phyloP scores from a whole-genome alignment of 1,140 invertebrate genomes.

The roundworm (Caenorhabditis elegans) region WBcel235 BX284606.5:7328001-7328500 shows the following conservation, averaged over 20 bases:
- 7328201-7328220: constrained; percentile 41
- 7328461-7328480: not conserved
- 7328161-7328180: constrained; percentile 26
- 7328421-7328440: too few species aligned
- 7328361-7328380: not conserved
- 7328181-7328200: constrained; percentile 31
- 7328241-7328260: constrained; percentile 31
- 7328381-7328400: not conserved
- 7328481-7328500: too few species aligned
- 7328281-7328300: constrained; percentile 32
- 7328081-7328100: constrained; percentile 31
- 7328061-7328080: constrained; percentile 36
- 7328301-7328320: constrained; percentile 30
- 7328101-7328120: constrained; percentile 31
- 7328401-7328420: too few species aligned
- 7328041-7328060: constrained; percentile 16
- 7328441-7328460: too few species aligned
- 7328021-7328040: constrained; percentile 6
- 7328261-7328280: constrained; percentile 36
- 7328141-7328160: too few species aligned
- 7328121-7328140: not conserved
- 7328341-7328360: not conserved
- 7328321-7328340: not conserved
- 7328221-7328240: constrained; percentile 9
- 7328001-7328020: constrained; percentile 34